phyloP scores from a whole-genome alignment of 2,888 invertebrate genomes.

The Cephus nigrinus region DNA sequence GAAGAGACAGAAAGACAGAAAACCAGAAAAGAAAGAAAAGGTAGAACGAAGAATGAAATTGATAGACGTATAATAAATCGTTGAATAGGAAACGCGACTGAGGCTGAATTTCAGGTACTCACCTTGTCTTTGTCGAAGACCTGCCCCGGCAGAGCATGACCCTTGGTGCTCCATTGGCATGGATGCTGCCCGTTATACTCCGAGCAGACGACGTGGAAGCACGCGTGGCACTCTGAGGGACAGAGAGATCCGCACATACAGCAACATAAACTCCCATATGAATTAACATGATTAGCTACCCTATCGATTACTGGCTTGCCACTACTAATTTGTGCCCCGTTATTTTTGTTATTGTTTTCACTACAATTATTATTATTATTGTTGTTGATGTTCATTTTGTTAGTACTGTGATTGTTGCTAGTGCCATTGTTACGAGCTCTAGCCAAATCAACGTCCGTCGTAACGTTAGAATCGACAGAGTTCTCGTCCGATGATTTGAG shows the following conservation, averaged over 20 bases:
- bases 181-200: slow-evolving; percentile 59
- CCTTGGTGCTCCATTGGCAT: slow-evolving; percentile 63
- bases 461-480: too few species aligned
- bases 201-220: slow-evolving; percentile 73
- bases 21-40: too few species aligned
- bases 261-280: slow-evolving; percentile 65
- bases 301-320: slow-evolving; percentile 9
- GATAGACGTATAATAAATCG: too few species aligned
- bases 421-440: slow-evolving; percentile 9
- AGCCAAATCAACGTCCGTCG: slow-evolving; percentile 10
- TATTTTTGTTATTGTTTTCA: slow-evolving; percentile 16
- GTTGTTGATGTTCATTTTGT: slow-evolving; percentile 3
- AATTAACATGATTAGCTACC: not conserved
- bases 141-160: slow-evolving; percentile 56
- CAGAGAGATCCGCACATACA: slow-evolving; percentile 73
- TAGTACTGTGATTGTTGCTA: slow-evolving; percentile 9
- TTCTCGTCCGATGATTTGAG: not conserved
- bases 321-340: slow-evolving; percentile 21
- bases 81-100: not conserved
- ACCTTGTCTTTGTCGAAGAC: slow-evolving; percentile 63
- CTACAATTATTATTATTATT: slow-evolving; percentile 13
- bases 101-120: slow-evolving; percentile 26
- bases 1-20: too few species aligned
- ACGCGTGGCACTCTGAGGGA: slow-evolving; percentile 74
- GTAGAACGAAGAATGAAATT: too few species aligned